phyloP scores from a whole-genome alignment of 2,888 invertebrate genomes.

The Drosophila robusta region DNA sequence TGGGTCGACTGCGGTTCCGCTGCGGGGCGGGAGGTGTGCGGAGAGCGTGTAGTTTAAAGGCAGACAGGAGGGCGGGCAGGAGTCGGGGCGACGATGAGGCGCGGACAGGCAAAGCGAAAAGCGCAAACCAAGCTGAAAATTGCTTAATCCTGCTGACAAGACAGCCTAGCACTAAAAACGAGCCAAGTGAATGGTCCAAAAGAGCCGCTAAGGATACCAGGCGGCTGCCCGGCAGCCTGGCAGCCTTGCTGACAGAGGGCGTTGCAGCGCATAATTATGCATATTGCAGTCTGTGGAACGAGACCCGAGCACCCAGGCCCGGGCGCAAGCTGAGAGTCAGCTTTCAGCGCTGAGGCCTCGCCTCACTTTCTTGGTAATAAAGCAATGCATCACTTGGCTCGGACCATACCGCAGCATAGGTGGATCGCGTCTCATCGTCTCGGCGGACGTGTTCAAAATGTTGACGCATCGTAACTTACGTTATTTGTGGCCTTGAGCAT shows the following conservation, averaged over 20 bases:
- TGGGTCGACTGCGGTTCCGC: slow-evolving; percentile 37
- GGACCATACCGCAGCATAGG: slow-evolving; percentile 17
- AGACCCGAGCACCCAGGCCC: slow-evolving; percentile 3
- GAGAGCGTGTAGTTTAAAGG: not conserved
- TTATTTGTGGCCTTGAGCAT: slow-evolving; percentile 80
- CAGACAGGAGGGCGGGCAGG: slow-evolving; percentile 12
- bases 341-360: slow-evolving; percentile 25
- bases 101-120: slow-evolving; percentile 64
- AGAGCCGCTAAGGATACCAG: slow-evolving; percentile 53
- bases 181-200: slow-evolving; percentile 37
- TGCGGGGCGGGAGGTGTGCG: not conserved
- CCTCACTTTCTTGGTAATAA: slow-evolving; percentile 74
- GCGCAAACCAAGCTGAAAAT: slow-evolving; percentile 76
- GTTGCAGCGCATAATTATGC: slow-evolving; percentile 83
- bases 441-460: slow-evolving; percentile 56
- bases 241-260: slow-evolving; percentile 77
- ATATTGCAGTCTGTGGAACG: slow-evolving; percentile 40
- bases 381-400: slow-evolving; percentile 76
- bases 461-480: slow-evolving; percentile 79
- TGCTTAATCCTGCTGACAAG: slow-evolving; percentile 81
- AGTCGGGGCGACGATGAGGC: slow-evolving; percentile 49
- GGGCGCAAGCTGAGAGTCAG: slow-evolving; percentile 1
- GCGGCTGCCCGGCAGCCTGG: slow-evolving; percentile 4
- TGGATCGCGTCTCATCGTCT: slow-evolving; percentile 18
- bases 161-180: slow-evolving; percentile 62